Evolutionary conservation across 1,140 invertebrate species (phyloP), one percentile per base, ranked within the genome.

Genomic region (Carposina sasakii): DNA sequence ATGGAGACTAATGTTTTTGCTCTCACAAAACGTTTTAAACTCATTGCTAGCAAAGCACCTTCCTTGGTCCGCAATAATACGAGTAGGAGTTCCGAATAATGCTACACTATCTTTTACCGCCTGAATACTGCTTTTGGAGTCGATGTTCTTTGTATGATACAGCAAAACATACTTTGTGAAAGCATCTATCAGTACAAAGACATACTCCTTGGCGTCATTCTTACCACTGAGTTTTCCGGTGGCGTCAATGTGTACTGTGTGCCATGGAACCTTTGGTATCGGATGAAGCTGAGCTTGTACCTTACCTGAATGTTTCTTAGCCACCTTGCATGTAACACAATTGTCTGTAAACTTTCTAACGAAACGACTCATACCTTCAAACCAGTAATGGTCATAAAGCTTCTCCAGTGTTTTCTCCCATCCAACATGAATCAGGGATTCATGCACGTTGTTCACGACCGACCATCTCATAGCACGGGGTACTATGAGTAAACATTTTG

Each of bases 311-410:
- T 26, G 23, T n/a, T 46, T 51, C 49, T 70, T 70, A 2, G 51
- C 37, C 36, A 54, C 26, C 42, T 48, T 60, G 40, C 60, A 68
- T 22, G 45, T 57, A 8, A 68, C 48, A 48, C 63, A 70, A 19
- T 31, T 44, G 3, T 44, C 42, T 5, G 20, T 19, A 31, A 44
- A 44, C 17, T 44, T 44, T 6, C 26, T 19, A 2, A 44, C 42
- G 19, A 30, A 44, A 20, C 20, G 13, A 2, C 2, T 10, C 28
- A 44, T 31, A 17, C 13, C 3, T 3, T n/a, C 9, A 19, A 44
- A 44, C 42, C 42, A 44, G 19, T 44, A 44, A 44, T 30, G 15
- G 12, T 21, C 3, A 17, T 42, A 44, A 2, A 13, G 15, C n/a
- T 44, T 44, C 31, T 44, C 42, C 12, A 44, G 13, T 12, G 42